Evolutionary conservation across 2,113 vertebrate genomes (phyloP).

Genomic region (Motacilla tschutschensis): DNA sequence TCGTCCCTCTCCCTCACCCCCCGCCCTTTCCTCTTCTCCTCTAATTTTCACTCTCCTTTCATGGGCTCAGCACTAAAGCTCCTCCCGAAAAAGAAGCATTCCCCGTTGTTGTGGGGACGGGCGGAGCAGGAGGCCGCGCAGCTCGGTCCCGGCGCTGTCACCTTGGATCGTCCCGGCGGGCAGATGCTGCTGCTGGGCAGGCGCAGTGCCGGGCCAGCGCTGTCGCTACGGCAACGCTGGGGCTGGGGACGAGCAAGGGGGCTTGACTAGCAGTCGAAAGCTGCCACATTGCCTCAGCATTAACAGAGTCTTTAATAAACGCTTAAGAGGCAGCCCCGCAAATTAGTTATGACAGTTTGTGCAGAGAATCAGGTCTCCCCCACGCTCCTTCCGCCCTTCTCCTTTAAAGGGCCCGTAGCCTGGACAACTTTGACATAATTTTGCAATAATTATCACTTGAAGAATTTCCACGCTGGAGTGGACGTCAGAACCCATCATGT

Average conservation of each 20-base stretch:
- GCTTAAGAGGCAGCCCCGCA: slow-evolving; percentile 92
- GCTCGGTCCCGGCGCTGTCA: slow-evolving; percentile 86
- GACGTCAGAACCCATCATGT: slow-evolving; percentile 90
- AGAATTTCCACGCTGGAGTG: slow-evolving; percentile 86
- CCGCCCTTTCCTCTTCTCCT: neutral
- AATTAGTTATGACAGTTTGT: slow-evolving; percentile 96
- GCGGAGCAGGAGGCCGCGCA: slow-evolving; percentile 69
- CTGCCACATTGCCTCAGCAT: slow-evolving; percentile 97
- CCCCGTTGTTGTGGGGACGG: slow-evolving; percentile 38
- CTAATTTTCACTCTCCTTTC: neutral
- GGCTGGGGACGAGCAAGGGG: slow-evolving; percentile 70
- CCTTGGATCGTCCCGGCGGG: slow-evolving; percentile 80
- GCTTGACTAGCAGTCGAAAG: slow-evolving; percentile 82
- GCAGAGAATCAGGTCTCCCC: slow-evolving; percentile 87
- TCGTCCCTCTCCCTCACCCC: accelerated
- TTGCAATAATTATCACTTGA: slow-evolving; percentile 96
- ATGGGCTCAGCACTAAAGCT: accelerated
- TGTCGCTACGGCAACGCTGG: slow-evolving; percentile 86
- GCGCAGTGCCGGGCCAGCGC: slow-evolving; percentile 73
- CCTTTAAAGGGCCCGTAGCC: slow-evolving; percentile 85
- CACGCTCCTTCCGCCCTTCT: slow-evolving; percentile 79
- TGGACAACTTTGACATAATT: slow-evolving; percentile 97
- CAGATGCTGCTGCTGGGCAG: slow-evolving; percentile 83
- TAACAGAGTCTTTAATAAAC: slow-evolving; percentile 96
- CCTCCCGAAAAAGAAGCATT: accelerated